Evolutionary conservation across 2,113 vertebrate genomes (phyloP), one percentile per base, ranked within the genome.

Genomic region (Lota lota): DNA sequence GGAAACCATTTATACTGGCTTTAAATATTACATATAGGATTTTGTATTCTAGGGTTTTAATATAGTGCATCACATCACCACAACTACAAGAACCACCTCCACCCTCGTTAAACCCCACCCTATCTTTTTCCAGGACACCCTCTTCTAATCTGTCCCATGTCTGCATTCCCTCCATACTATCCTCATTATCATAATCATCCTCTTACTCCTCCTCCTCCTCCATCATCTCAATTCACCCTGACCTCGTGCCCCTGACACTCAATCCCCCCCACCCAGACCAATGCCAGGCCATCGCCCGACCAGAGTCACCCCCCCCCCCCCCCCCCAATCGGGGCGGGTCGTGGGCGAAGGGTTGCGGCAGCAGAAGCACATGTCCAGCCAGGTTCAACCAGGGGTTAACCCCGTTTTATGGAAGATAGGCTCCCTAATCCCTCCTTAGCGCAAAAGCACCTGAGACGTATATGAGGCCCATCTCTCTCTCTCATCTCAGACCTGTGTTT

Each of bases 341-440:
- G 71, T 11, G 58, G 22, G 69, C 59, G 68, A 47, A 14, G 65
- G 66, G 40, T 8, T 33, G 28, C 28, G 28, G 8, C 78, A 61
- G 70, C 67, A 76, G 15, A 57, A 81, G 80, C 85, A 83, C 87
- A 85, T 88, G 85, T 83, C 72, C 53, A 17, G 40, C 54, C 78
- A 73, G 79, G 92, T 92, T 92, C 92, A 93, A 71, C 85, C 85
- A 82, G 83, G 75, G 90, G 91, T 91, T 90, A 93, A 88, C 83
- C 63, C 86, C 73, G 68, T 91, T 87, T 93, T 93, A 93, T 61
- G 51, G 75, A 74, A 89, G 90, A 92, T 88, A 88, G 85, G 88
- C 83, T 61, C 79, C 77, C 76, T 93, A 93, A 93, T 92, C 92
- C 40, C 90, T 91, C 85, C 90, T 92, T 88, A 91, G 85, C 64